Evolutionary conservation across 2,113 vertebrate species (phyloP).

Genomic region (Aegotheles bennettii): DNA sequence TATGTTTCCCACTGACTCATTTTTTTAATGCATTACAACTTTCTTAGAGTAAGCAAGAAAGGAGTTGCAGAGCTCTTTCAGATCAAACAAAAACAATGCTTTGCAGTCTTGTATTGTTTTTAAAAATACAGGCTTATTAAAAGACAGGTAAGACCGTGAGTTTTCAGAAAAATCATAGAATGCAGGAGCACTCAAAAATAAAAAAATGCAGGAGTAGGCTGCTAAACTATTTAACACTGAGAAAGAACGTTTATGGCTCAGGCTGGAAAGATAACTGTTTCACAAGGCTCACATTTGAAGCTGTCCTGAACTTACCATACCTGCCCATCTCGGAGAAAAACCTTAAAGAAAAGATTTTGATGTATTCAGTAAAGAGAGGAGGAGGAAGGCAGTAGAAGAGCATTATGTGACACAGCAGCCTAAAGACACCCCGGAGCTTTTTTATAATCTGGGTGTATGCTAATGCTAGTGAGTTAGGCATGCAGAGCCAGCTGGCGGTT

Average conservation of each 20-base stretch:
- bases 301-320: background rate
- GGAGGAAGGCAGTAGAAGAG: background rate
- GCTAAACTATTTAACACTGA: background rate
- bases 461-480: background rate
- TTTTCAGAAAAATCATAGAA: background rate
- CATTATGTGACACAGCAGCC: background rate
- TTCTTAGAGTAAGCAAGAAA: background rate
- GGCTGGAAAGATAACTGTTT: background rate
- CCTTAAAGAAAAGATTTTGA: background rate
- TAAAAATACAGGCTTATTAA: background rate
- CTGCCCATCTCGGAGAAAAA: background rate
- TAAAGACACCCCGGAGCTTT: background rate
- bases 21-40: background rate
- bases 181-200: no score
- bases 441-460: background rate
- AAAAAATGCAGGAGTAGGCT: background rate
- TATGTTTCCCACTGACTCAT: background rate
- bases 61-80: background rate
- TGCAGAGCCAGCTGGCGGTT: background rate
- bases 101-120: background rate
- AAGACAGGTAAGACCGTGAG: background rate
- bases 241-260: background rate
- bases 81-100: background rate
- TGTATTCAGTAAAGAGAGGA: background rate
- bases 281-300: background rate